A percentile compares a stretch with the other conserved stretches of the same genome.
phyloP scores from a whole-genome alignment of 2,113 vertebrate species.

The Ellobius talpinus region DNA sequence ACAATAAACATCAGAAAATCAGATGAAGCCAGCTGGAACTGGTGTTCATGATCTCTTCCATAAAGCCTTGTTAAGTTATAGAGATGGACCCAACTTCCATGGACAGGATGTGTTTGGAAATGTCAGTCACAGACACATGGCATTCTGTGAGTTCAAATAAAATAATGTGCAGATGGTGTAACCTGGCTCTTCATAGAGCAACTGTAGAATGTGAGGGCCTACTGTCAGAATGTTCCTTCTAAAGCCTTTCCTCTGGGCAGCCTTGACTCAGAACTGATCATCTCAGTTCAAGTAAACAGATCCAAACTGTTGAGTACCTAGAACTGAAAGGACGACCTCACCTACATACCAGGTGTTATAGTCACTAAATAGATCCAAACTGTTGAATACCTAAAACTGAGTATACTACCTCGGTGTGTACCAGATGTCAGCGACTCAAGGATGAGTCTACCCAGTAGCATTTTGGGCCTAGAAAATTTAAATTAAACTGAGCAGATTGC shows the following conservation, averaged over 20 bases:
- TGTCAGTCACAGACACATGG: neutral
- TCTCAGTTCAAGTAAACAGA: neutral
- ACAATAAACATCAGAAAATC: slow-evolving; percentile 5
- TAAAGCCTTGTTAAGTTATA: neutral
- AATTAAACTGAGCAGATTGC: neutral
- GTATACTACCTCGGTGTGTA: neutral
- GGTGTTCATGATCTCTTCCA: neutral
- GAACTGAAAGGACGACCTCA: neutral
- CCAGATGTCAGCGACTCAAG: neutral
- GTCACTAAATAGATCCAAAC: neutral
- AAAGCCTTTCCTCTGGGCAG: neutral
- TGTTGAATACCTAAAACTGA: neutral
- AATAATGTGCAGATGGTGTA: neutral
- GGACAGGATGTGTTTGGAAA: neutral
- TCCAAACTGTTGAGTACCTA: neutral
- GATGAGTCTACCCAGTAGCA: neutral
- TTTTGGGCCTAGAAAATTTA: neutral
- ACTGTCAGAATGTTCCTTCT: neutral
- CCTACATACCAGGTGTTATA: neutral
- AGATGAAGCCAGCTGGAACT: neutral
- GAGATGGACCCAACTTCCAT: neutral
- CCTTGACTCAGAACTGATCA: neutral
- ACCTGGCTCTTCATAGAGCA: neutral
- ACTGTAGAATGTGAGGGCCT: neutral
- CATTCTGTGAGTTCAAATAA: neutral